A percentile compares a stretch with the other conserved stretches of the same genome.
phyloP scores from a whole-genome alignment of 2,888 invertebrate genomes.

The Argyra leucocephala region DNA sequence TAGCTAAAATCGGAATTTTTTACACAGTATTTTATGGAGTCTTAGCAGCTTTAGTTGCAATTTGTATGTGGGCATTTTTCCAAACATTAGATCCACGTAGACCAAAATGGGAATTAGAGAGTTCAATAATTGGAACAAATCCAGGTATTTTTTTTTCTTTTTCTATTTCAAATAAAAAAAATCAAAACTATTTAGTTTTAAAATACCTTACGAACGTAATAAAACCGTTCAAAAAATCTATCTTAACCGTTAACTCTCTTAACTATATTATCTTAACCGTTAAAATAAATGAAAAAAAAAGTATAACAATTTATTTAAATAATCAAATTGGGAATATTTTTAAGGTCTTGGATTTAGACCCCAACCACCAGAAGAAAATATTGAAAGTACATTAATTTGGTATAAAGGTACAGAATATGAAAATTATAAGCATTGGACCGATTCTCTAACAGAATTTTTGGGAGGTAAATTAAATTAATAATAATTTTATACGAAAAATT shows the following conservation, averaged over 20 bases:
- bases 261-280: too few species aligned
- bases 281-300: too few species aligned
- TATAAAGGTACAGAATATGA: slow-evolving; percentile 72
- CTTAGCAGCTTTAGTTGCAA: slow-evolving; percentile 82
- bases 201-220: too few species aligned
- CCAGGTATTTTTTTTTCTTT: slow-evolving; percentile 50
- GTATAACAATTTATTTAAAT: background rate
- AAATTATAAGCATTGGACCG: slow-evolving; percentile 70
- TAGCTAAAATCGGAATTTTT: slow-evolving; percentile 90
- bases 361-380: slow-evolving; percentile 72
- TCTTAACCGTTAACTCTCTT: too few species aligned
- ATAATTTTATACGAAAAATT: background rate
- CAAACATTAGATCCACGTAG: slow-evolving; percentile 80
- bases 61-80: slow-evolving; percentile 90
- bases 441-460: slow-evolving; percentile 64
- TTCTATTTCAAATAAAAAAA: background rate
- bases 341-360: slow-evolving; percentile 84
- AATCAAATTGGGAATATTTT: slow-evolving; percentile 10
- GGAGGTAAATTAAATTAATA: slow-evolving; percentile 55
- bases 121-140: slow-evolving; percentile 86
- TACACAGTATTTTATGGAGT: slow-evolving; percentile 89
- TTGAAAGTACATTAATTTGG: slow-evolving; percentile 92
- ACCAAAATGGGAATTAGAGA: slow-evolving; percentile 79
- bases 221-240: too few species aligned
- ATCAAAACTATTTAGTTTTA: background rate